Base-by-base conservation (phyloP, 2,888 invertebrate genomes). In the Mellilla xanthometata region DNA sequence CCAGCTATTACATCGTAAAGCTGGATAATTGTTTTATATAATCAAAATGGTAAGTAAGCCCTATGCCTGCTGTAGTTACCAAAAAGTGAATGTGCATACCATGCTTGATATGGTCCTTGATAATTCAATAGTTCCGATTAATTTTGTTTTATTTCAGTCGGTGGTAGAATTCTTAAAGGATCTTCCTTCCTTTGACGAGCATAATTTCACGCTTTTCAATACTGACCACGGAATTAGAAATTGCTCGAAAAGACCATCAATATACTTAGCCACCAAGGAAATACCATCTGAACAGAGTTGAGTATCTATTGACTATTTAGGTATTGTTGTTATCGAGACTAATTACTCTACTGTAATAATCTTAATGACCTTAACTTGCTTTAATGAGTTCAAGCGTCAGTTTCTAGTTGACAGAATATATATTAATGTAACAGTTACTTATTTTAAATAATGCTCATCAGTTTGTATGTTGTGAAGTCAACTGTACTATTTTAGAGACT, bases 231-330 rank as follows among this genome's bases (percentile, higher is more conserved):
- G 94, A 24, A 95, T 94, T 62, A 92, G 95, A 72, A 94, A 95
- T 42, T 94, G 95, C 64, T 93, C 95, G 22, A 96, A 96, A 83
- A 92, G 96, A 70, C 97, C 97, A 32, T 95, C 97, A 12, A 95
- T 97, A 45, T 98, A 98, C 83, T 92, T 98, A 57, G 96, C 97
- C 31, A 98, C 98, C 28, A 96, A 95, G 82, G 97, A 97, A 72
- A 94, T 95, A 76, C 96, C 97, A 57, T 95, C 97, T 36, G 97
- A 97, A 86, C 97, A 98, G 93, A 94, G 96, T 96, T 96, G 91
- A 91, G 91, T 76, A 74, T 56, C 46, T 44, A 63, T 56, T 63
- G 34, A 27, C 5, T 12, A 28, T 6, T 19, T 19, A 19, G 3
- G 4, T 19, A 19, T 5, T 6, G 3, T 19, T 1, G 2, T 15